Evolutionary conservation across 2,888 invertebrate genomes (phyloP).

Genomic region (Tupiocoris notatus): DNA sequence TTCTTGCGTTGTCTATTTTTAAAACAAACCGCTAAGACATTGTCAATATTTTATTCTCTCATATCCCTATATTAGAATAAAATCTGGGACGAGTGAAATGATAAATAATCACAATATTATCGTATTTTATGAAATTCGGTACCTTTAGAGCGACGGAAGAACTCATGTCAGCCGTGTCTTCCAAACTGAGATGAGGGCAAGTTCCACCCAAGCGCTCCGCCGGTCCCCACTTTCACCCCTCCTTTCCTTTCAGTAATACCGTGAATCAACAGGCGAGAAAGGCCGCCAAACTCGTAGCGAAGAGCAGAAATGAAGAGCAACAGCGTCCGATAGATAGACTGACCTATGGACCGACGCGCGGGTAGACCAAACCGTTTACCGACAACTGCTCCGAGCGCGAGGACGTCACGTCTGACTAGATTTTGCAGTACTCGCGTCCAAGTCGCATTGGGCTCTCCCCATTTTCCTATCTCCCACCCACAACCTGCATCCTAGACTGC

Average conservation of each 20-base stretch:
- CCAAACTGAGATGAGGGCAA: slow-evolving; percentile 33
- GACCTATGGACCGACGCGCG: too few species aligned
- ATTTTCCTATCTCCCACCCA: background rate
- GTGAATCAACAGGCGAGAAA: slow-evolving; percentile 28
- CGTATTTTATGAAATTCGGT: background rate
- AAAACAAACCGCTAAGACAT: too few species aligned
- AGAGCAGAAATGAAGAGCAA: background rate
- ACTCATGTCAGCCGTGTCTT: slow-evolving; percentile 40
- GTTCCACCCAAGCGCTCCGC: slow-evolving; percentile 28
- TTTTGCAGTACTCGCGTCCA: background rate
- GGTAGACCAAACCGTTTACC: too few species aligned
- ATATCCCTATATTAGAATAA: too few species aligned
- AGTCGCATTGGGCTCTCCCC: background rate
- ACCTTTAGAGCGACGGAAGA: slow-evolving; percentile 40
- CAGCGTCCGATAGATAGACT: background rate
- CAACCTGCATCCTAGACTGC: too few species aligned
- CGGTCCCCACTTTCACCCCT: slow-evolving; percentile 37
- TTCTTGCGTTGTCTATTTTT: too few species aligned
- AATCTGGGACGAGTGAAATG: too few species aligned
- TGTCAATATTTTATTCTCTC: too few species aligned
- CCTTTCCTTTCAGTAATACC: background rate
- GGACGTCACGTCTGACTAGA: background rate
- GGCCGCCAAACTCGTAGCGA: slow-evolving; percentile 36
- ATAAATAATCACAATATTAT: too few species aligned
- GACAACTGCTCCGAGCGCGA: slow-evolving; percentile 2